Conservation (phyloP, 2,797 vertebrate species). For the Tragopan temminckii region DNA sequence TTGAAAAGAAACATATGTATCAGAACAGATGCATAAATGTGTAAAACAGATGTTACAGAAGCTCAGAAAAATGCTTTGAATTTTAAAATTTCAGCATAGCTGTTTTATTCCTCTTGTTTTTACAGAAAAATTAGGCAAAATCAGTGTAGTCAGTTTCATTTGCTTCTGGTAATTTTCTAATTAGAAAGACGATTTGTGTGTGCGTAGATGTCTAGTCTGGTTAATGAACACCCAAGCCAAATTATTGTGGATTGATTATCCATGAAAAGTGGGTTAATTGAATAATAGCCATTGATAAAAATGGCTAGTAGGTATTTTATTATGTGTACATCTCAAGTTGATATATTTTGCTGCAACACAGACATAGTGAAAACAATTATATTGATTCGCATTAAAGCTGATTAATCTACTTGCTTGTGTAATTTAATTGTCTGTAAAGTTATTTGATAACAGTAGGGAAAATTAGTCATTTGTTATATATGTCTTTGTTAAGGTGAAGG, state of each 20-base stretch:
- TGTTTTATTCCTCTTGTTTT: conserved; percentile 48
- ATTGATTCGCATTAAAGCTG: conserved; percentile 69
- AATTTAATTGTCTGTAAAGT: conserved; percentile 80
- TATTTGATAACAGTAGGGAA: conserved; percentile 59
- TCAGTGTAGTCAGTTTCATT: conserved; percentile 47
- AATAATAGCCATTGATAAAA: conserved; percentile 74
- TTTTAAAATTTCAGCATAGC: conserved; percentile 7
- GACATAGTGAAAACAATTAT: conserved; percentile 62
- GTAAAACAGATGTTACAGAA: not conserved
- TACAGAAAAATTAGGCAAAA: conserved; percentile 39
- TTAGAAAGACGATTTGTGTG: conserved; percentile 54
- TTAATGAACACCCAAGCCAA: conserved; percentile 77
- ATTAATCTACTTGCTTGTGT: conserved; percentile 68
- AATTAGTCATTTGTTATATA: conserved; percentile 54
- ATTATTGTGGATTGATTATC: conserved; percentile 78
- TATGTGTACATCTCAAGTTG: conserved; percentile 58
- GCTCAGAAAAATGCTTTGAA: not conserved
- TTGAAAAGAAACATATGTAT: not conserved
- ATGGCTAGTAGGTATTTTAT: conserved; percentile 66
- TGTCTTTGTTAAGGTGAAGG: conserved; percentile 48
- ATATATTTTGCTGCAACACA: conserved; percentile 65
- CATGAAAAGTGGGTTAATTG: conserved; percentile 76
- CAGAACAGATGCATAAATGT: not conserved
- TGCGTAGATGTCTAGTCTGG: conserved; percentile 60
- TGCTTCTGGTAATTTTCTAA: conserved; percentile 46